Base-by-base conservation (phyloP, 1,140 invertebrate species). In the Calosoma granatense region DNA sequence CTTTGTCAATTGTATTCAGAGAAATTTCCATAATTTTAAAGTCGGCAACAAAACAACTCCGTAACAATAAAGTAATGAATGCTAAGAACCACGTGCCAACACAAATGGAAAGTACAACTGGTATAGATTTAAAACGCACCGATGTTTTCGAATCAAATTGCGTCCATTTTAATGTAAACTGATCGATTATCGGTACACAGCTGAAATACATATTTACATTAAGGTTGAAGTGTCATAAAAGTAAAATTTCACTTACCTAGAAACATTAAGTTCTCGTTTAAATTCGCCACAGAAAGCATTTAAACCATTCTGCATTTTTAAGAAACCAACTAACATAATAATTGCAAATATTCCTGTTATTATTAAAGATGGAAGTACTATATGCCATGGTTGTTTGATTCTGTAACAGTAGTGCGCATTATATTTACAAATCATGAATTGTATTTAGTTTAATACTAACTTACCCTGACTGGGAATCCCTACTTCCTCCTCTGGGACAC, bases 281-380 rank as follows among this genome's bases (percentile, higher is more conserved):
- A 61, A 58, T 55, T 56, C 15, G 2, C 23, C 39, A 41, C 54
- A 61, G 17, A 55, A 58, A 12, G 19, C 4, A 11, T 30, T 15
- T 2, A 53, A 6, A 20, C 55, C 60, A 3, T 51, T 14, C 1
- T 17, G 15, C 9, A 59, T 11, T 21, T 30, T 12, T 0, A 54
- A 12, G 12, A 55, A 47, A 12, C 53, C 56, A 1, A 52, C 30
- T 3, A 59, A 12, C n/a, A 56, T 21, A 14, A 56, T 9, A 51
- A 58, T 54, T 19, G 58, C 53, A 23, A 53, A 53, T 21, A 61
- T 56, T 0, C 30, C 22, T 1, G 54, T 23, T 53, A 56, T 54
- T 26, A 61, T 17, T 26, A 61, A 17, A 22, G 53, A 21, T n/a
- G 57, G 57, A 21, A 43, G 56, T 6, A 61, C 57, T n/a, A 61